Percentiles rank a stretch among this genome's conserved stretches.
These are phyloP conservation scores for Pungitius pungitius DNA, from an alignment of 2,113 vertebrate species.

Conservation along the genomic window DNA sequence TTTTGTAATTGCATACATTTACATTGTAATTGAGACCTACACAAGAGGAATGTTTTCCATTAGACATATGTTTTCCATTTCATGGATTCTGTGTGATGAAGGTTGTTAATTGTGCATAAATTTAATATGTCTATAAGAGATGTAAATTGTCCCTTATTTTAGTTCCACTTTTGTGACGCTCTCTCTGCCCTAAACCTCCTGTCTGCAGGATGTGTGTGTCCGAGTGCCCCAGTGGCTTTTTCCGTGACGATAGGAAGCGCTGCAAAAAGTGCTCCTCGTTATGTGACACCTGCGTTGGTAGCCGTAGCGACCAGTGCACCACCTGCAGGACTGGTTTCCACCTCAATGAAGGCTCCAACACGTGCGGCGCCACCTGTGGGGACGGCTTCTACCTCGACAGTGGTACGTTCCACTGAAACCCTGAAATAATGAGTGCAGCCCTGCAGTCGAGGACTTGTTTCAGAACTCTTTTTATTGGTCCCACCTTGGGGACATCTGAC, in stretches of 20 bases:
- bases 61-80: constrained; percentile 16
- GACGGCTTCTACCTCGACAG: constrained; percentile 90
- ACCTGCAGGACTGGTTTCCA: constrained; percentile 91
- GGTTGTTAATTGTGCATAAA: neutral
- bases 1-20: neutral
- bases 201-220: constrained; percentile 91
- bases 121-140: neutral
- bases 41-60: constrained; percentile 21
- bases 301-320: constrained; percentile 92
- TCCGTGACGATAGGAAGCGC: constrained; percentile 92
- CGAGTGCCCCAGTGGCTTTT: constrained; percentile 93
- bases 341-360: constrained; percentile 90
- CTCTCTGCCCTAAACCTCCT: constrained; percentile 1
- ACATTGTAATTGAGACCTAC: neutral
- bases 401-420: constrained; percentile 73
- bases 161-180: neutral
- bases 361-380: constrained; percentile 86
- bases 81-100: neutral
- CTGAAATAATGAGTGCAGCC: neutral
- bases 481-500: neutral
- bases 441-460: neutral
- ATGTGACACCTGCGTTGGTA: constrained; percentile 93
- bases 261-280: constrained; percentile 94
- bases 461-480: neutral
- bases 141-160: neutral